Evolutionary conservation across 2,113 vertebrate species (phyloP), one percentile per base, ranked within the genome.

Genomic region (Osmerus eperlanus): DNA sequence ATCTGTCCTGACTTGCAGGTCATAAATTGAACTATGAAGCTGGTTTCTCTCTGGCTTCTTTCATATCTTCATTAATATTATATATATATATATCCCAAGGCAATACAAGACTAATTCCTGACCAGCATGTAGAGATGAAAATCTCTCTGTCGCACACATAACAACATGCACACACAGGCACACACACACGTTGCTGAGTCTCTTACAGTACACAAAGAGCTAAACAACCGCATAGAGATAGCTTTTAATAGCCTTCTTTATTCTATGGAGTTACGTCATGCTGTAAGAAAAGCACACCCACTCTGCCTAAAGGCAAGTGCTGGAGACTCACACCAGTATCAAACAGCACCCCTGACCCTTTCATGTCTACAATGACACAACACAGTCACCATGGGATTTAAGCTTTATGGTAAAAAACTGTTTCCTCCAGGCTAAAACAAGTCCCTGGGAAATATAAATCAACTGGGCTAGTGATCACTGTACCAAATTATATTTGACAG

Each of bases 1-100:
- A 92, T 91, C 84, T 83, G 81, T 89, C 68, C 79, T 89, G 89
- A 89, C 82, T 91, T 84, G 79, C 81, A 82, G 88, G 87, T 90
- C 90, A 88, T 52, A 80, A 78, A 82, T 83, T 87, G 74, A 80
- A 70, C 80, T 73, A 78, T 54, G 74, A 85, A 87, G 79, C 78
- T 72, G 66, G 81, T 85, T 82, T 73, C 77, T 75, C 77, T 77
- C 65, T 64, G 53, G 70, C 77, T 76, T 71, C 68, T 74, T 73
- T 74, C 81, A 73, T 68, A 47, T 47, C 7, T 47, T 47, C 9
- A 47, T 47, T 11, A 47, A 47, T 47, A 47, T 36, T 53, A 41
- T 25, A 60, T 67, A 58, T 74, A 25, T 55, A 12, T 28, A 25
- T 11, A 47, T 47, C 41, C 8, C 41, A 47, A 11, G 41, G 41